phyloP scores from a whole-genome alignment of 1,140 invertebrate species.

The Streblospio benedicti region DNA sequence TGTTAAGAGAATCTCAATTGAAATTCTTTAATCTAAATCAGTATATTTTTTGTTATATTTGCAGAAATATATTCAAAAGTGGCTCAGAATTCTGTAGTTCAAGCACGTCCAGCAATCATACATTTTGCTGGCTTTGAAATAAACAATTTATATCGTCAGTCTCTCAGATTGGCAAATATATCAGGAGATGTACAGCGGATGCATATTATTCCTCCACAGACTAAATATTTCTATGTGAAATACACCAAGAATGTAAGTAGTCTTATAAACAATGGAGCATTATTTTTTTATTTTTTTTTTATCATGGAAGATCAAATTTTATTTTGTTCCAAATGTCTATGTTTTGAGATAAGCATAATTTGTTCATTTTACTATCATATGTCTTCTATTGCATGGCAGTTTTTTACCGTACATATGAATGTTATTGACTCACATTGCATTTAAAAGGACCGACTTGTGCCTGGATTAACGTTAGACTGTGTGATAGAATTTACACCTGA shows the following conservation, averaged over 20 bases:
- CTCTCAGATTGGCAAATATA: conserved; percentile 38
- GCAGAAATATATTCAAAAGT: conserved; percentile 43
- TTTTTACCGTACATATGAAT: too few species aligned
- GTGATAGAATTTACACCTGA: conserved; percentile 42
- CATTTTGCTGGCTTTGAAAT: conserved; percentile 45
- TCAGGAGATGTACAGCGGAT: conserved; percentile 41
- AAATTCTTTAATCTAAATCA: too few species aligned
- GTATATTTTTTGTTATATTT: too few species aligned
- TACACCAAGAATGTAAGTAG: conserved; percentile 41
- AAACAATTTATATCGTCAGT: conserved; percentile 31
- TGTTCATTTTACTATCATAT: conserved; percentile 6
- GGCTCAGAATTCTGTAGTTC: conserved; percentile 35
- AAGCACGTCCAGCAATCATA: conserved; percentile 36
- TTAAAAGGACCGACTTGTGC: conserved; percentile 40
- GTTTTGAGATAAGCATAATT: too few species aligned
- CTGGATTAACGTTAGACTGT: conserved; percentile 40
- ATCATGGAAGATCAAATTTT: background rate
- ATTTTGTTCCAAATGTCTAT: too few species aligned
- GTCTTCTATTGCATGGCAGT: too few species aligned
- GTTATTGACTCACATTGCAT: too few species aligned
- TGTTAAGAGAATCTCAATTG: too few species aligned
- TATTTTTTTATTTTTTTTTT: background rate
- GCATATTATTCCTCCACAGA: conserved; percentile 46
- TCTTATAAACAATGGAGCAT: background rate
- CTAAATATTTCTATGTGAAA: conserved; percentile 43